Evolutionary conservation across 2,888 invertebrate species (phyloP), one percentile per base, ranked within the genome.

Genomic region (Gerris lacustris): DNA sequence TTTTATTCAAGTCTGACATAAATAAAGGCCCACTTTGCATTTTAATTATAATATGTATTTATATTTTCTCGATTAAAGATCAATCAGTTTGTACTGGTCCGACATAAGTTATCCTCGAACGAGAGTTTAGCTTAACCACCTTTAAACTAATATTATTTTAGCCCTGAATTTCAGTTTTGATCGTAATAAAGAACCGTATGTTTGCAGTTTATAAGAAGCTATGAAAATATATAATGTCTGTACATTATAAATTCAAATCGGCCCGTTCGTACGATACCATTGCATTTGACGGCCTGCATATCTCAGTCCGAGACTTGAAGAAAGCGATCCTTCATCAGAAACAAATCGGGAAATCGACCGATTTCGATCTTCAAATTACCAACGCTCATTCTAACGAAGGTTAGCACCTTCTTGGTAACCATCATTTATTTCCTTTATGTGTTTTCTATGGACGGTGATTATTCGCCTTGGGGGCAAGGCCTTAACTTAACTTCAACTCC

Each of bases 241-340:
- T 99, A 76, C 97, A 98, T 82, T 99, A 97, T 83, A 98, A 98
- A 82, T 98, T 99, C 81, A 97, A 97, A 84, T 95, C 96, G 79
- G 92, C 94, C 73, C 84, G 94, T 79, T 94, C 96, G 81, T 96
- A 91, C 83, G 96, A 97, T 80, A 96, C 96, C 7, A 89, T 99
- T 74, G 94, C 94, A 63, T 96, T 97, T 81, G 96, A 97, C 86
- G 98, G 97, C 72, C 85, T 98, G 72, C 93, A 96, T 81, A 96
- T 99, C 79, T 94, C 96, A 66, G 92, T 97, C 76, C 90, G 89
- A 67, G 98, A 99, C 80, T 84, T 99, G 75, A 99, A 98, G 82
- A 91, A 94, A 78, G 89, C 93, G 70, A 97, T 99, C 77, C 87
- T 96, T 73, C 91, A 94, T 78, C 96, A 97, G 81, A 97, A 98